Evolutionary conservation across 2,888 invertebrate species (phyloP).

Genomic region (Caenorhabditis doughertyi): DNA sequence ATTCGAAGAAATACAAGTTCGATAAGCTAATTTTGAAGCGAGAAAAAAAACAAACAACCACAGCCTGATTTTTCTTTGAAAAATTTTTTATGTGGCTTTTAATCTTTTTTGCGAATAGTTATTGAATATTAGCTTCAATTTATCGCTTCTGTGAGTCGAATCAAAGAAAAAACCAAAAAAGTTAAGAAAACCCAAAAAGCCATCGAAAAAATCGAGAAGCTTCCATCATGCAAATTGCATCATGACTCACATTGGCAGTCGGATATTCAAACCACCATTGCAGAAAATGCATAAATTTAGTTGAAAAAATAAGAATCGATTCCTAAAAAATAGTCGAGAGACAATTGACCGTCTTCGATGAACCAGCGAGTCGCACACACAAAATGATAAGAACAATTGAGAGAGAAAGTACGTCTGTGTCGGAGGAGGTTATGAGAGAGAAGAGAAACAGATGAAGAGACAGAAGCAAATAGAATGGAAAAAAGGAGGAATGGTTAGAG

Average conservation of each 20-base stretch:
- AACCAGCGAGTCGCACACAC: slow-evolving; percentile 15
- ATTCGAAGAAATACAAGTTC: too few species aligned
- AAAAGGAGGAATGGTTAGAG: slow-evolving; percentile 1
- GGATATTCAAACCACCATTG: not conserved
- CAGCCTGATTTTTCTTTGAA: too few species aligned
- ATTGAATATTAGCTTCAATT: too few species aligned
- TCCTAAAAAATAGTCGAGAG: not conserved
- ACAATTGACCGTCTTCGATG: slow-evolving; percentile 32
- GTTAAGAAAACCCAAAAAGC: not conserved
- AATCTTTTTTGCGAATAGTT: too few species aligned
- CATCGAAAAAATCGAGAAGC: slow-evolving; percentile 30
- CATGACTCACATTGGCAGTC: slow-evolving; percentile 21
- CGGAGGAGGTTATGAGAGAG: not conserved
- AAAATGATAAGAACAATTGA: slow-evolving; percentile 21
- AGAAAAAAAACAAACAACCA: too few species aligned
- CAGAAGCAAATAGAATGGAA: not conserved
- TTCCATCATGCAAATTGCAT: slow-evolving; percentile 49
- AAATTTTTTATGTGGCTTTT: too few species aligned
- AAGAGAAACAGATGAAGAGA: slow-evolving; percentile 15
- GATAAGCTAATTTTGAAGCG: too few species aligned
- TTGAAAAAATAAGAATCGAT: slow-evolving; percentile 9
- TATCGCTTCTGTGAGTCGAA: not conserved
- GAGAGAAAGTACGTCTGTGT: slow-evolving; percentile 6
- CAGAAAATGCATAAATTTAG: not conserved
- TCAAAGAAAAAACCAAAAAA: slow-evolving; percentile 14